Base-by-base conservation (phyloP, 1,140 invertebrate species). In the Laodelphax striatellus region DNA sequence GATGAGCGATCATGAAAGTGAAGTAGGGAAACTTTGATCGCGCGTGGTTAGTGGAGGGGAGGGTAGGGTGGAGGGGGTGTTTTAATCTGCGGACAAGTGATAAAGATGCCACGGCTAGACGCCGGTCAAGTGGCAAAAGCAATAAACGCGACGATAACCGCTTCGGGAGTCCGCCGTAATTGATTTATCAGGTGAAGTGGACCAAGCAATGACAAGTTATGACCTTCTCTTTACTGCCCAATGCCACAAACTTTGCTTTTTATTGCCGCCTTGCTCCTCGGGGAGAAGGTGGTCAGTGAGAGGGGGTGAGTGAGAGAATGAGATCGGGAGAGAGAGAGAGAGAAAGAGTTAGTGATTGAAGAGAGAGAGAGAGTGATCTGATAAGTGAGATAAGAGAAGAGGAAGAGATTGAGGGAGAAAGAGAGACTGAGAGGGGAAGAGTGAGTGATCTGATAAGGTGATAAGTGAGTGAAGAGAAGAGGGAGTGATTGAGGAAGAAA, bases 21-120 rank as follows among this genome's bases (percentile, higher is more conserved):
- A 38, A 38, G 34, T 38, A 38, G 34, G 34, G 34, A 38, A 38
- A 38, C 34, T 38, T 38, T 38, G 34, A 38, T 38, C 34, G 34
- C 34, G 34, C 34, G 4, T 38, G 34, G 34, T 38, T 11, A 9
- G 11, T 9, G 11, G 10, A 9, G 34, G 4, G 2, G 34, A 38
- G 34, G 11, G 34, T 1, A 13, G 10, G 34, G 34, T 11, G 34
- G 14, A 50, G 46, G 46, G 46, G 16, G 21, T 19, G 21, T 17
- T 50, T 50, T 50, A 50, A 50, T 50, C 21, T 50, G 46, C 46
- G 46, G 46, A 50, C 46, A 50, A 50, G 46, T 50, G 46, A 50
- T 50, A 50, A 50, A 50, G 46, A 50, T 50, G 16, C 46, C 46
- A 50, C 46, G 46, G 16, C 43, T n/a, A 44, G 17, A 44, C 43